Evolutionary conservation across 2,797 vertebrate genomes (phyloP).

Genomic region (Lophotriccus pileatus): DNA sequence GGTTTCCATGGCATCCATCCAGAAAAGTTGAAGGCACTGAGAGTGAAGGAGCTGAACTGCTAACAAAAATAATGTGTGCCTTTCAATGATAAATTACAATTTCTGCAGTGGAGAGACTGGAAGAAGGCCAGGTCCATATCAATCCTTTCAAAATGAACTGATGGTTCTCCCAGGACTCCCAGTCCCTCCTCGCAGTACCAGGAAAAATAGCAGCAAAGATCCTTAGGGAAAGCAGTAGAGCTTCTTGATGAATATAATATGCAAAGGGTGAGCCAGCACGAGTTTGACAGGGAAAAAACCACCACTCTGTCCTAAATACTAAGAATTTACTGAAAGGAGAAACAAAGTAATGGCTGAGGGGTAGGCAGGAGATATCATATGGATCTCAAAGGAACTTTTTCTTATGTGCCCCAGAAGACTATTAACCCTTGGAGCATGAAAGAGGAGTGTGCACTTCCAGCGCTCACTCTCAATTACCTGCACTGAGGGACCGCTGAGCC

Average conservation of each 20-base stretch:
- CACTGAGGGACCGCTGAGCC: not conserved
- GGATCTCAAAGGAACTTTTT: not conserved
- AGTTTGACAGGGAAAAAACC: not conserved
- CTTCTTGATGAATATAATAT: not conserved
- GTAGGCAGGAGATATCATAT: not conserved
- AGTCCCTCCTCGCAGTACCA: conserved; percentile 13
- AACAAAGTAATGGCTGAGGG: not conserved
- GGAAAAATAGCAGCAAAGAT: conserved; percentile 36
- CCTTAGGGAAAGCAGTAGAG: conserved; percentile 5
- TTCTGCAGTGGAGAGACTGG: conserved; percentile 41
- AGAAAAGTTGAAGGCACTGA: conserved; percentile 40
- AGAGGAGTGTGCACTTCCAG: not conserved
- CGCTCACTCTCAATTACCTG: not conserved
- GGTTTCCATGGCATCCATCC: conserved; percentile 44
- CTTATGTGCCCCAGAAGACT: conserved; percentile 18
- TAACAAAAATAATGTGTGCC: conserved; percentile 60
- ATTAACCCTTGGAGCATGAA: conserved; percentile 34
- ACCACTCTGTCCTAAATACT: not conserved
- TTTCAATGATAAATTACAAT: conserved; percentile 64
- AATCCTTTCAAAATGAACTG: conserved; percentile 67
- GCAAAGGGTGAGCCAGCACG: not conserved
- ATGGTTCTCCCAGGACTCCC: conserved; percentile 49
- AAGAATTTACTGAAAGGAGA: conserved; percentile 38
- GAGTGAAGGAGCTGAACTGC: conserved; percentile 44
- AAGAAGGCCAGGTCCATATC: conserved; percentile 60